Evolutionary conservation across 2,113 vertebrate genomes (phyloP).

Genomic region (Spermophilus dauricus): DNA sequence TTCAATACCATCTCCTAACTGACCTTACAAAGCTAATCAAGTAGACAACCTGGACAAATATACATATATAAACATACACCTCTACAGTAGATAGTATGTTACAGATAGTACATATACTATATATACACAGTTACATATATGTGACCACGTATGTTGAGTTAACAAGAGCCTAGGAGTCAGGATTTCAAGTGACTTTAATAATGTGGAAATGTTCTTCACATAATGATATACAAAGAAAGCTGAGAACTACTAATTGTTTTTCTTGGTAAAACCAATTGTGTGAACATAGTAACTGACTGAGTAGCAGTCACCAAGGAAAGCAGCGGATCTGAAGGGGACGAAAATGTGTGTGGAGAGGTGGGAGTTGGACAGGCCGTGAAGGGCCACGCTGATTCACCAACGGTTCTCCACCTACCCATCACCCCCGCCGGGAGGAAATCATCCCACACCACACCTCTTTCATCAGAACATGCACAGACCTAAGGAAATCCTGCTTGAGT

Average conservation of each 20-base stretch:
- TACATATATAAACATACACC: accelerated
- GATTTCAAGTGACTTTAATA: constrained; percentile 10
- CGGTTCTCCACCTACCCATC: background rate
- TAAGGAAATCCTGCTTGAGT: constrained; percentile 55
- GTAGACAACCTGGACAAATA: background rate
- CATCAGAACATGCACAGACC: background rate
- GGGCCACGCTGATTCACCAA: accelerated
- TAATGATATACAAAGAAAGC: background rate
- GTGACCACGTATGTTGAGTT: background rate
- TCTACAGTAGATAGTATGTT: background rate
- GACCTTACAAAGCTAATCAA: background rate
- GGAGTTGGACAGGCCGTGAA: background rate
- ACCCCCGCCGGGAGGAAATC: background rate
- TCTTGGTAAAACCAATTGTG: background rate
- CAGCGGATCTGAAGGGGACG: accelerated
- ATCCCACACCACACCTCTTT: background rate
- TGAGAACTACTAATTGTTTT: background rate
- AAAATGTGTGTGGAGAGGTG: accelerated
- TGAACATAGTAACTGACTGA: background rate
- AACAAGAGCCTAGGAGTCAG: background rate
- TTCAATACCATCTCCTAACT: background rate
- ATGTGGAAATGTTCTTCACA: background rate
- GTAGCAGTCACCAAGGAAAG: background rate
- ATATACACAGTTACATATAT: background rate
- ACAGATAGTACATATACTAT: background rate